These are phyloP conservation scores for Rhynchonema sp. DNA, from an alignment of 2,888 invertebrate genomes.

Conservation along the genomic window DNA sequence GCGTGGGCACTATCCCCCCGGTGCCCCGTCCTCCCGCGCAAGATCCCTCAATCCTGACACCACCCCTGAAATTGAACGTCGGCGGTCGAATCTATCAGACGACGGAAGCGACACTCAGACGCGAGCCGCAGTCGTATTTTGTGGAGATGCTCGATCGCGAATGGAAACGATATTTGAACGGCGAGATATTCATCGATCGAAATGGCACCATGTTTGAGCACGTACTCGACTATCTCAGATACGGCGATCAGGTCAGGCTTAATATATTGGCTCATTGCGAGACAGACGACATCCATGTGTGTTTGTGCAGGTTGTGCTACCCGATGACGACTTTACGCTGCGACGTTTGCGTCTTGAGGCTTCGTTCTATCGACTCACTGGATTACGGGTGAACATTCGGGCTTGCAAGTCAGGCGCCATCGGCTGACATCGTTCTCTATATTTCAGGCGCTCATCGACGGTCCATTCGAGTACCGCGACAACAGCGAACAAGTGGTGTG, in stretches of 20 bases:
- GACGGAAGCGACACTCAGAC: background rate
- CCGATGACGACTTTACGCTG: background rate
- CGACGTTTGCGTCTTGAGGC: background rate
- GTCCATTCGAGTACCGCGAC: background rate
- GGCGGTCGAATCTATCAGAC: background rate
- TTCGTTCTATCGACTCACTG: background rate
- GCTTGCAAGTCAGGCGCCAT: no score
- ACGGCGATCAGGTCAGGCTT: background rate
- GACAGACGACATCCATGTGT: background rate
- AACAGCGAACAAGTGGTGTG: background rate
- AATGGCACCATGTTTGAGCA: background rate
- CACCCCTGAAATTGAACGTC: background rate
- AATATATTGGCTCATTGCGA: background rate
- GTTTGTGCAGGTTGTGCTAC: background rate
- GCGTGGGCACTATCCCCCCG: no score
- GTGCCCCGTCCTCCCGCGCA: background rate
- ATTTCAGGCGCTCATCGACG: background rate
- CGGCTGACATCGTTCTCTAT: no score
- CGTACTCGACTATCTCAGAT: background rate
- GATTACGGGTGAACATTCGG: background rate
- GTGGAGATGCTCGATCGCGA: background rate
- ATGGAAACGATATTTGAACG: background rate
- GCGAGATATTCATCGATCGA: background rate
- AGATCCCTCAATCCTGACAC: background rate
- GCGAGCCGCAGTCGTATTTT: background rate